phyloP scores from a whole-genome alignment of 2,113 vertebrate species.

The Hippolais icterina region DNA sequence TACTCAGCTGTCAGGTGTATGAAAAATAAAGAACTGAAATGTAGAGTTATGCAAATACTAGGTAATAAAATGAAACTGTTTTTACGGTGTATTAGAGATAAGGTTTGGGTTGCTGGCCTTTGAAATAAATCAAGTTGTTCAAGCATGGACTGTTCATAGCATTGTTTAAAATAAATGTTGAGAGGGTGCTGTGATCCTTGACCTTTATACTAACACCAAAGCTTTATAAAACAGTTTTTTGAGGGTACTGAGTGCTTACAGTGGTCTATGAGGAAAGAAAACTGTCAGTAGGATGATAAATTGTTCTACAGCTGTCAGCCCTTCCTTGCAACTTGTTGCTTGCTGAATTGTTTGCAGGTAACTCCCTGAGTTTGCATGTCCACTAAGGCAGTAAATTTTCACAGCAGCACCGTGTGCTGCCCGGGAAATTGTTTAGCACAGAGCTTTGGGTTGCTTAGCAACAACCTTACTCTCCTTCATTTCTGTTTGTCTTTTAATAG shows the following conservation, averaged over 20 bases:
- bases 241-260: rapidly evolving
- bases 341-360: not conserved
- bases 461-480: not conserved
- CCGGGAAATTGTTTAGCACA: not conserved
- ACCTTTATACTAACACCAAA: not conserved
- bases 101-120: not conserved
- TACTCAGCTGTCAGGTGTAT: not conserved
- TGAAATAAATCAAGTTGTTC: not conserved
- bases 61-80: not conserved
- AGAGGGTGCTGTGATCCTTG: not conserved
- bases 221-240: not conserved
- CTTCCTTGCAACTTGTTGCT: not conserved
- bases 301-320: not conserved
- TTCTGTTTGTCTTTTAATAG: not conserved
- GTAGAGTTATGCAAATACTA: not conserved
- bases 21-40: not conserved
- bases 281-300: not conserved
- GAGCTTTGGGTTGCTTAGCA: not conserved
- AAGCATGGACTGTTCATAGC: not conserved
- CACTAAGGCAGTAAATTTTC: not conserved
- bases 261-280: not conserved
- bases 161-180: not conserved
- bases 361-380: rapidly evolving
- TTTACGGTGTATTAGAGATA: not conserved
- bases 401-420: not conserved